Evolutionary conservation across 2,888 invertebrate genomes (phyloP).

Genomic region (Andrena bucephala): DNA sequence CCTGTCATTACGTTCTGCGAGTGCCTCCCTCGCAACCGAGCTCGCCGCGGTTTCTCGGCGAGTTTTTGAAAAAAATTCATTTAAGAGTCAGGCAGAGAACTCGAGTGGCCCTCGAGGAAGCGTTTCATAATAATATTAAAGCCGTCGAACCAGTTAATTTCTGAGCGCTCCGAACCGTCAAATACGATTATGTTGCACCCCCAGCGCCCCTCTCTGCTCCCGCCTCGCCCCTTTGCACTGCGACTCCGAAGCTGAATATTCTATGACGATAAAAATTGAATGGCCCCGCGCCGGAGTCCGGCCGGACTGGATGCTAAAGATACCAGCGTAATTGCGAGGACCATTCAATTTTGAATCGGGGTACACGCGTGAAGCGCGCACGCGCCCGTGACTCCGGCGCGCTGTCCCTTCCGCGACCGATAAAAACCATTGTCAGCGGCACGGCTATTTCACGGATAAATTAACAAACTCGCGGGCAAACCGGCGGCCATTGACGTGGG

Average conservation of each 20-base stretch:
- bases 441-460: conserved; percentile 65
- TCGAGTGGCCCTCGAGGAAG: conserved; percentile 35
- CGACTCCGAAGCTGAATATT: conserved; percentile 68
- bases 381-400: conserved; percentile 32
- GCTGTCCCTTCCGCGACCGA: conserved; percentile 39
- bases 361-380: conserved; percentile 45
- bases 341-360: conserved; percentile 67
- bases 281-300: conserved; percentile 56
- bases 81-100: conserved; percentile 1
- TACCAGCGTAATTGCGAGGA: conserved; percentile 68
- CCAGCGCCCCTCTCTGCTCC: conserved; percentile 21
- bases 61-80: conserved; percentile 30
- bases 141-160: conserved; percentile 79
- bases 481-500: not conserved
- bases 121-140: conserved; percentile 77
- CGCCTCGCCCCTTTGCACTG: conserved; percentile 34
- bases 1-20: not conserved
- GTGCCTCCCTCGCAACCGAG: not conserved
- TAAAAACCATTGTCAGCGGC: conserved; percentile 56
- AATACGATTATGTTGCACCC: conserved; percentile 79
- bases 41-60: not conserved
- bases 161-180: conserved; percentile 76
- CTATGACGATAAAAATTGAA: conserved; percentile 77
- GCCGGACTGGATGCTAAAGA: conserved; percentile 64
- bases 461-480: conserved; percentile 48